Evolutionary conservation across 2,888 invertebrate genomes (phyloP), one percentile per base, ranked within the genome.

Genomic region (Pilophorus perplexus): DNA sequence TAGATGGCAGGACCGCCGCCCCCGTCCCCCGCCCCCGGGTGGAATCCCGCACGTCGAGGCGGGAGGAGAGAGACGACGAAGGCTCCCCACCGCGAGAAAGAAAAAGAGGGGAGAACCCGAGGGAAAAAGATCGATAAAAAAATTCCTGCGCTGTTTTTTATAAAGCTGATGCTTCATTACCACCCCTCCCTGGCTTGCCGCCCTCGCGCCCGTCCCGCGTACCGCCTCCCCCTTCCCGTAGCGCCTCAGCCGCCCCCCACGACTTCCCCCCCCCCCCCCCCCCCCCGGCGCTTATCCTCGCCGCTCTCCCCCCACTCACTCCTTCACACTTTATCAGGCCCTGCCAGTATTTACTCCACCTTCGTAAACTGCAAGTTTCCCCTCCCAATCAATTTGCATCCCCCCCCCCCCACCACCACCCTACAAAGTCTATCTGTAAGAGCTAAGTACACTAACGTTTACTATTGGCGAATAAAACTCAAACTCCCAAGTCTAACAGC

Each of bases 91-190:
- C 52, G 37, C 18, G 40, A 59, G 22, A 33, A 33, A 27, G 20
- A 55, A 33, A 27, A 66, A 46, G 59, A 66, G 67, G 68, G 54
- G 57, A 67, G 67, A 52, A 52, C 38, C 23, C 52, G 55, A 64
- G 69, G 68, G 70, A 71, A 72, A 69, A 70, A 71, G 73, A 74
- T 74, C 74, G 73, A 74, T 74, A 73, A 74, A 74, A 74, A 74
- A 74, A 74, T 73, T 74, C 74, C 73, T 73, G 74, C 73, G 74
- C 74, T 73, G 72, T 73, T 73, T 74, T 73, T 73, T 72, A 72
- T 72, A 71, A 69, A 71, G 72, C 71, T 66, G 68, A 67, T 67
- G 71, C 68, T 71, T 70, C 70, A 70, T 71, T 71, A 69, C 71
- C 71, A 68, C 69, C 68, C 69, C 71, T 66, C 67, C 68, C 70